These are phyloP conservation scores for Anableps anableps DNA, from an alignment of 2,797 vertebrate species.

Conservation along the genomic window DNA sequence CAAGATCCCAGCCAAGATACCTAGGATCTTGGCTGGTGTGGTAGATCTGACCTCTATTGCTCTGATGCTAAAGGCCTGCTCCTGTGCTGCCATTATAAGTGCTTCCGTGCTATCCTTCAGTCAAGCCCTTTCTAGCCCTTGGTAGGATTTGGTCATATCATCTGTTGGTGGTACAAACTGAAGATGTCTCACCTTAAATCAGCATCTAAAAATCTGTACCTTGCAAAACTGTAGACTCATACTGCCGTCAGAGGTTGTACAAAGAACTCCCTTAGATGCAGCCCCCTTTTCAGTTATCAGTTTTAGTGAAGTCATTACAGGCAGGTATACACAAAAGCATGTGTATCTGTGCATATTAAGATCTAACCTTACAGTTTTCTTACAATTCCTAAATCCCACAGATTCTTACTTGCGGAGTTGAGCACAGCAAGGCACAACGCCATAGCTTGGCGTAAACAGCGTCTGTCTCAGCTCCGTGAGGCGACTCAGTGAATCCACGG, in stretches of 20 bases:
- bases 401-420: conserved; percentile 81
- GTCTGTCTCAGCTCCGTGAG: conserved; percentile 93
- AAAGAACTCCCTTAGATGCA: not conserved
- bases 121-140: too few relatives aligned
- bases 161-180: too few relatives aligned
- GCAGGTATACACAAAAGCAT: not conserved
- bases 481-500: conserved; percentile 88
- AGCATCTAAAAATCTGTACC: too few relatives aligned
- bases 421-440: conserved; percentile 93
- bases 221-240: too few relatives aligned
- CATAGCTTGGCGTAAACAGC: conserved; percentile 90
- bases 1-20: too few relatives aligned
- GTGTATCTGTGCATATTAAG: not conserved
- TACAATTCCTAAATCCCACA: not conserved
- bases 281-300: not conserved
- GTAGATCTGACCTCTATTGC: too few relatives aligned
- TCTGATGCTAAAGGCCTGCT: too few relatives aligned
- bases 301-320: not conserved
- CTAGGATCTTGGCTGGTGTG: too few relatives aligned
- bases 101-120: too few relatives aligned
- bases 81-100: too few relatives aligned
- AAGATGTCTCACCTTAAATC: not conserved
- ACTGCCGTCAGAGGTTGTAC: not conserved
- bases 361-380: not conserved
- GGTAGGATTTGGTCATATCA: too few relatives aligned